Percentiles rank a stretch among this genome's conserved stretches.
Evolutionary conservation across 1,140 invertebrate species (phyloP).

Genomic region (Ostrea denselamellosa): DNA sequence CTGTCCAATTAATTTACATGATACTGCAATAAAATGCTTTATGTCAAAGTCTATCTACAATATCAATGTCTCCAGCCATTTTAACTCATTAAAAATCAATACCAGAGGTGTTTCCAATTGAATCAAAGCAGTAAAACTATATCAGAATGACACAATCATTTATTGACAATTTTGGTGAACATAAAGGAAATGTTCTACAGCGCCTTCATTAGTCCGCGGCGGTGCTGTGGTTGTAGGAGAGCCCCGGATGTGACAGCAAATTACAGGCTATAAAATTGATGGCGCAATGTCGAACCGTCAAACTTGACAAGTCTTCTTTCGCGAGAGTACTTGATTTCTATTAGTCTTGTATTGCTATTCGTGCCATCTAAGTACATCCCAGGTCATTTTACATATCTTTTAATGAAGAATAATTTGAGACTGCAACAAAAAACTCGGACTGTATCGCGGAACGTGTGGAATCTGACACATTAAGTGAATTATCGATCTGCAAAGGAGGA

Average conservation of each 20-base stretch:
- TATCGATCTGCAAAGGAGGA: not conserved
- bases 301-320: not conserved
- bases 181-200: constrained; percentile 21
- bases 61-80: not conserved
- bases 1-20: constrained; percentile 29
- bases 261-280: constrained; percentile 34
- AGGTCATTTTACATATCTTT: constrained; percentile 26
- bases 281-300: not conserved
- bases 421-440: not conserved
- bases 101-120: constrained; percentile 8
- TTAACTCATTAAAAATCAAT: constrained; percentile 38
- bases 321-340: not conserved
- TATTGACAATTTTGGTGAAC: constrained; percentile 26
- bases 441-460: not conserved
- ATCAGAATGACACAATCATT: constrained; percentile 17
- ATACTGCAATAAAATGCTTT: constrained; percentile 34
- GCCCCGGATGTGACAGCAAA: constrained; percentile 7
- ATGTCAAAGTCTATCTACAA: constrained; percentile 7
- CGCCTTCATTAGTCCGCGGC: constrained; percentile 17
- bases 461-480: constrained; percentile 8
- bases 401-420: constrained; percentile 5
- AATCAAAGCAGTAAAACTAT: constrained; percentile 28
- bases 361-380: not conserved
- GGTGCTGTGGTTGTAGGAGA: not conserved
- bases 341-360: not conserved